Evolutionary conservation across 2,797 vertebrate species (phyloP), one percentile per base, ranked within the genome.

Genomic region (Chiropotes sagulatus): DNA sequence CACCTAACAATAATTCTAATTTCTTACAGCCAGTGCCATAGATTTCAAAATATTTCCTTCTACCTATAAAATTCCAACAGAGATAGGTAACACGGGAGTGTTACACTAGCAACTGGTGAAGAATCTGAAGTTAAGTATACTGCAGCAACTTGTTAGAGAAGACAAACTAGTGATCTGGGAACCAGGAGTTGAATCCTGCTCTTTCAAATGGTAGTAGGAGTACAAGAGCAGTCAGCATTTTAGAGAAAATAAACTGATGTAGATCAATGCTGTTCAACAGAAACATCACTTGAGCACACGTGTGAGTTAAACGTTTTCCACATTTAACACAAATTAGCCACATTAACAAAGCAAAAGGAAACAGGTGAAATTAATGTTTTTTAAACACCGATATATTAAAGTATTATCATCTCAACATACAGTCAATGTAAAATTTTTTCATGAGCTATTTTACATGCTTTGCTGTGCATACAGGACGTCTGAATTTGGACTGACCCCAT

Each of bases 261-360:
- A 41, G 48, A 28, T 76, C 54, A 90, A 33, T 36, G 4, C 30
- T 9, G 4, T 30, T 36, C 64, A 39, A 30, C 52, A 57, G 75
- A 48, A 84, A 67, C 0, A 50, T 30, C 61, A 81, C 0, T 5
- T 4, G 2, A 94, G 79, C 57, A 79, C 15, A 39, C 0, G 0
- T 14, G 10, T 24, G 19, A 76, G 46, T 39, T 81, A 52, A 64
- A 92, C 0, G 20, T 44, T 80, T 67, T 81, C 86, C 28, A 90
- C 50, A 54, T 36, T 36, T 54, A 54, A 52, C 78, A 52, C 78
- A 80, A 36, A 80, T 41, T 11, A 57, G 19, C 39, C 24, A 44
- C 11, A 15, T 70, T 64, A 30, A 75, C 22, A 88, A 73, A 64
- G 24, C 30, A 54, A 91, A 90, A 76, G 39, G 10, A 89, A 91